Base-by-base conservation (phyloP, 2,113 vertebrate species). In the Limnothrissa miodon region DNA sequence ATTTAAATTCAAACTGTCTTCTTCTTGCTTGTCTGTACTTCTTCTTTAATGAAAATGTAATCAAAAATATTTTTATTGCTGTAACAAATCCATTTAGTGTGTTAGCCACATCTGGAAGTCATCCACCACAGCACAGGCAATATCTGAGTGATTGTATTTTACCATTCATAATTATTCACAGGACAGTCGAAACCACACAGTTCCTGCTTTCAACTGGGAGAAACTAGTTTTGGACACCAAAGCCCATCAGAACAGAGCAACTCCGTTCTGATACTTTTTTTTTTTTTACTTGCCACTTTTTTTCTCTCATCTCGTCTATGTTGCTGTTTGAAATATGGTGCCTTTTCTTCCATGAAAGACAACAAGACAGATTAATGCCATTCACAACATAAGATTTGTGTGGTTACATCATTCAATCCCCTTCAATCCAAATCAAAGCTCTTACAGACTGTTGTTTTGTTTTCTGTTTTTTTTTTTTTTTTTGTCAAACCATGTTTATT, bases 111-210 rank as follows among this genome's bases (percentile, higher is more conserved):
- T 94, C 94, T 95, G 94, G 93, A 93, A 94, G 84, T 89, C 90
- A 93, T 95, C 86, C 70, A 78, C 86, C 79, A 85, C n/a, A 42
- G 86, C 79, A 88, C 90, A 90, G 90, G 90, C 92, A 91, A 89
- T 92, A 93, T 93, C 92, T 89, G 87, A 87, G 90, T 66, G 88
- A 90, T 89, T 93, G 93, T 91, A 92, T 93, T 92, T 91, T 91
- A 91, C 89, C 90, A 92, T 95, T 93, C 87, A 87, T 93, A 93
- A 94, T 94, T 93, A 94, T 90, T 94, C 88, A 90, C 93, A 94
- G 93, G 91, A 92, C 91, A 91, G 89, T 90, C 82, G 45, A 90
- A 91, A 92, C 89, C 91, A 89, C 90, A 92, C 89, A 90, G 86
- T 87, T 81, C 88, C 88, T 85, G 87, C 92, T 93, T 94, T 95